phyloP scores from a whole-genome alignment of 1,140 invertebrate species.

The Drosophila subpulchrella region DNA sequence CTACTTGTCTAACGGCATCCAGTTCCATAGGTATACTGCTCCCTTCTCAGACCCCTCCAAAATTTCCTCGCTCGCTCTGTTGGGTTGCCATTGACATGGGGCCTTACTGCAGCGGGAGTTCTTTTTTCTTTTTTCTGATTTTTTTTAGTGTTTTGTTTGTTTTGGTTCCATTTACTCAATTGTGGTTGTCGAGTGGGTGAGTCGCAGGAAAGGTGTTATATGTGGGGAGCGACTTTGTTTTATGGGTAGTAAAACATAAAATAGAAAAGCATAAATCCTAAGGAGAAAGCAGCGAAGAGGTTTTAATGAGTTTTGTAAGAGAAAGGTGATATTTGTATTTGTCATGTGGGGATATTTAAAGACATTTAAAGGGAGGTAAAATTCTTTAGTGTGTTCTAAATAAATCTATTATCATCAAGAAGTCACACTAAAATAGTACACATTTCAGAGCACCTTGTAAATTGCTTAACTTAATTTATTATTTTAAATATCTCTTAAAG shows the following conservation, averaged over 20 bases:
- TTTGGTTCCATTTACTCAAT: conserved; percentile 44
- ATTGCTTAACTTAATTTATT: neutral
- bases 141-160: conserved; percentile 25
- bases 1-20: conserved; percentile 46
- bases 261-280: conserved; percentile 11
- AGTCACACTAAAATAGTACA: no score
- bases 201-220: conserved; percentile 14
- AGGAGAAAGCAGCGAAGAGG: neutral
- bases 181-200: conserved; percentile 34
- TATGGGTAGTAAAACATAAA: conserved; percentile 17
- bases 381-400: no score
- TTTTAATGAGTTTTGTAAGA: conserved; percentile 20
- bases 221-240: conserved; percentile 19
- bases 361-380: neutral
- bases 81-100: conserved; percentile 38
- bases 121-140: conserved; percentile 26
- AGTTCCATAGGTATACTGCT: conserved; percentile 3
- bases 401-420: no score
- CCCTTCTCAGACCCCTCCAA: neutral
- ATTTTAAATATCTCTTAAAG: neutral
- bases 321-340: conserved; percentile 9
- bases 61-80: conserved; percentile 12
- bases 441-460: no score
- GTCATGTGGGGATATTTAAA: neutral
- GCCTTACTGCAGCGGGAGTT: conserved; percentile 21